A percentile compares a stretch with the other conserved stretches of the same genome.
These are phyloP conservation scores for Virgularia gustaviana DNA, from an alignment of 92 coral and sea anemone genomes.

Conservation along the genomic window DNA sequence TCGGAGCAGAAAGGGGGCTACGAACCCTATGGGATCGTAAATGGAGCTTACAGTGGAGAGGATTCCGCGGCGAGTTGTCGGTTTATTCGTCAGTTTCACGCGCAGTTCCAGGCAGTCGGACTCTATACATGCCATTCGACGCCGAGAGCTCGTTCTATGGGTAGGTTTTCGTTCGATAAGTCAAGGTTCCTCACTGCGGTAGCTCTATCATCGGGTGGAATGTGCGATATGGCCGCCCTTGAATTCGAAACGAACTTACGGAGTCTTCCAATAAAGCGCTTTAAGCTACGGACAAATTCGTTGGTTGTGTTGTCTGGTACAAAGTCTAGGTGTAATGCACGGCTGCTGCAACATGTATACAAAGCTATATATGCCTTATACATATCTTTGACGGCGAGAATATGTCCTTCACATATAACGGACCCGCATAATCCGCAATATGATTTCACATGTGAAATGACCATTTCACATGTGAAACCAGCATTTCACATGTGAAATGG, in stretches of 20 bases:
- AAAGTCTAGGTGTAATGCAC: constrained; percentile 39
- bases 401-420: constrained; percentile 20
- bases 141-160: constrained; percentile 19
- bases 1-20: not conserved
- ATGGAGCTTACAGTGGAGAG: constrained; percentile 11
- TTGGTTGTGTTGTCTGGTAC: constrained; percentile 16
- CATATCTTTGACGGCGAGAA: not conserved
- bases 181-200: not conserved
- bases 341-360: constrained; percentile 41
- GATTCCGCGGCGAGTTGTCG: not conserved
- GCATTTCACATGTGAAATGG: no score
- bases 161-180: not conserved
- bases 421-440: constrained; percentile 28
- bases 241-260: no score
- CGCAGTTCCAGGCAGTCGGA: constrained; percentile 3
- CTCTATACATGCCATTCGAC: constrained; percentile 9
- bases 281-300: constrained; percentile 26
- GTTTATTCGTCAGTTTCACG: not conserved
- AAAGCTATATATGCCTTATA: constrained; percentile 12
- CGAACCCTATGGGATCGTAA: not conserved
- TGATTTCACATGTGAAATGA: no score
- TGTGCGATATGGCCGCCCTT: no score
- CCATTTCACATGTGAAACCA: no score
- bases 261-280: constrained; percentile 38
- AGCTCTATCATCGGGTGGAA: not conserved